Base-by-base conservation (phyloP, 1,140 invertebrate genomes). In the Heliothis virescens region DNA sequence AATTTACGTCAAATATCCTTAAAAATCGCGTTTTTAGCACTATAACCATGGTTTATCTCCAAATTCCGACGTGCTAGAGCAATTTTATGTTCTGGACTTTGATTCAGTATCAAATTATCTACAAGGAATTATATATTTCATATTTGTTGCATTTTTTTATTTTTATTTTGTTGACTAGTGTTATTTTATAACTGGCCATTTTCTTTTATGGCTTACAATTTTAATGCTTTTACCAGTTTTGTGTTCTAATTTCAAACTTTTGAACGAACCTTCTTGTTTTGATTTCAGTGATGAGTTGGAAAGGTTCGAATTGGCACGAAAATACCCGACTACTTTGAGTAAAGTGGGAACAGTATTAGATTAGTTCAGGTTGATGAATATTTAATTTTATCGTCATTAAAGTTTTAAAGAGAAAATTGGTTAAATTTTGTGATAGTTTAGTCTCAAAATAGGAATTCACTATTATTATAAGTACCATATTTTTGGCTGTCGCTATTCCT, bases 141-240 rank as follows among this genome's bases (percentile, higher is more conserved):
- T n/a, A n/a, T n/a, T n/a, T n/a, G n/a, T n/a, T n/a, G n/a, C n/a
- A n/a, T n/a, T n/a, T n/a, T n/a, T n/a, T n/a, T n/a, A n/a, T n/a
- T n/a, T n/a, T n/a, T n/a, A n/a, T n/a, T n/a, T n/a, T n/a, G n/a
- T n/a, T n/a, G n/a, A n/a, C n/a, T n/a, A n/a, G n/a, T n/a, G n/a
- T n/a, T n/a, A 72, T 55, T 71, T 55, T 48, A 72, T 72, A 53
- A 69, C 65, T 69, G 50, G 65, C 65, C 48, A 69, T 69, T 72
- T 72, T 52, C 69, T 52, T 72, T 72, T 41, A 72, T 72, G 21
- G 52, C 50, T 1, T 16, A 72, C 50, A 72, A 55, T 26, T 55
- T 72, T 72, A 72, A 72, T 72, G 52, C 52, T 34, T 71, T 71
- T 71, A 29, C 53, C 67, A 21, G n/a, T 72, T 72, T 57, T 69